Base-by-base conservation (phyloP, 2,888 invertebrate species). In the Stenotaenia linearis region DNA sequence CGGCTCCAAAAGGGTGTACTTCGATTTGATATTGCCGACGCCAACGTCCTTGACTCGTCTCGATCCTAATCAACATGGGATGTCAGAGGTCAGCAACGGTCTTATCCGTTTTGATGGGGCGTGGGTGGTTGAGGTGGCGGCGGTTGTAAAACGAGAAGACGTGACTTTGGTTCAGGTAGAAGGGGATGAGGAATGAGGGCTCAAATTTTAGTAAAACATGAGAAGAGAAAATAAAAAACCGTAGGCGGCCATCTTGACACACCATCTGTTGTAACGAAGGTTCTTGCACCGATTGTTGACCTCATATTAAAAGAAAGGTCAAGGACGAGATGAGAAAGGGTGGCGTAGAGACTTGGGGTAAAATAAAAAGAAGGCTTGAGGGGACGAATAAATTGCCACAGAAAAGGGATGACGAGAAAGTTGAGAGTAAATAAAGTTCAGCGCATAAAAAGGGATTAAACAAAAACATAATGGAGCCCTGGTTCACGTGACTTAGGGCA, bases 231-330 rank as follows among this genome's bases (percentile, higher is more conserved):
- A 23, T 69, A 28, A 69, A 69, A 69, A 69, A 61, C 15, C 15
- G 69, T 69, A 28, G 28, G 25, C 69, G 69, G 69, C 4, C 25
- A 69, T 69, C 28, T 28, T 69, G 25, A 69, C 69, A 69, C 69
- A 50, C 21, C 21, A 69, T 69, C 69, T 69, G 69, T 12, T 69
- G 69, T 12, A 69, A 28, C 69, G 25, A 69, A 69, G 69, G 69
- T 69, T 69, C 69, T 69, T 69, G 69, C 69, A 69, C 69, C 69
- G 69, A 69, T 69, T 69, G 69, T 69, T 69, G 69, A 69, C 69
- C 69, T 69, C 69, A 28, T 28, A 28, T 25, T 12, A 69, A 61
- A 69, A 69, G 69, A 69, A 23, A 69, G 69, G 69, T 69, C 69
- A 69, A 69, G 69, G 69, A 69, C 69, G 25, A 69, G 69, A 69